These are phyloP conservation scores for Megaustenia siamemsis DNA, from an alignment of 2,888 invertebrate species.

Conservation along the genomic window DNA sequence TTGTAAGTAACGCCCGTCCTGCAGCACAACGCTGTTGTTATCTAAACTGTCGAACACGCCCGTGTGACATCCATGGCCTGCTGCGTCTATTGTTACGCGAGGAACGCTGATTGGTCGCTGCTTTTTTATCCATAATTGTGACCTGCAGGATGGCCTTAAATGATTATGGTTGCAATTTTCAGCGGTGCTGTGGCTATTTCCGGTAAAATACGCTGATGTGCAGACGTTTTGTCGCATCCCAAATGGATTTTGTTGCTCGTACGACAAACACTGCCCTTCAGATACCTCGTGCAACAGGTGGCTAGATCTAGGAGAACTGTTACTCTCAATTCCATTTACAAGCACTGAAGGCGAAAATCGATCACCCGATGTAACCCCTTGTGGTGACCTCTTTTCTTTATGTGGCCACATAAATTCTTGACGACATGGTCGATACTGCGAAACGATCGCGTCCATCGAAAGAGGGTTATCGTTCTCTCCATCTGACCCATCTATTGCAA, in stretches of 20 bases:
- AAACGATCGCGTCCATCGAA: background rate
- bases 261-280: background rate
- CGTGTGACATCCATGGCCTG: background rate
- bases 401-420: background rate
- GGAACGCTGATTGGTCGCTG: background rate
- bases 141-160: background rate
- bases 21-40: background rate
- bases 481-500: background rate
- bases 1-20: background rate
- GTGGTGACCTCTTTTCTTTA: background rate
- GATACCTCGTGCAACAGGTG: background rate
- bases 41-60: background rate
- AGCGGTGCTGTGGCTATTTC: background rate
- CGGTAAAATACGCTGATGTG: background rate
- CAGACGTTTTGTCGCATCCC: background rate
- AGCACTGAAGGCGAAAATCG: background rate
- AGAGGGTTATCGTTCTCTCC: background rate
- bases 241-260: background rate
- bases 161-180: background rate
- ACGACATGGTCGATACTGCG: background rate
- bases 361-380: background rate
- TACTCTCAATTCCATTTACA: background rate
- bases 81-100: background rate
- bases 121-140: background rate
- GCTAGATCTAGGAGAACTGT: background rate